Base-by-base conservation (phyloP, 2,888 invertebrate genomes). In the Augochlorella aurata region DNA sequence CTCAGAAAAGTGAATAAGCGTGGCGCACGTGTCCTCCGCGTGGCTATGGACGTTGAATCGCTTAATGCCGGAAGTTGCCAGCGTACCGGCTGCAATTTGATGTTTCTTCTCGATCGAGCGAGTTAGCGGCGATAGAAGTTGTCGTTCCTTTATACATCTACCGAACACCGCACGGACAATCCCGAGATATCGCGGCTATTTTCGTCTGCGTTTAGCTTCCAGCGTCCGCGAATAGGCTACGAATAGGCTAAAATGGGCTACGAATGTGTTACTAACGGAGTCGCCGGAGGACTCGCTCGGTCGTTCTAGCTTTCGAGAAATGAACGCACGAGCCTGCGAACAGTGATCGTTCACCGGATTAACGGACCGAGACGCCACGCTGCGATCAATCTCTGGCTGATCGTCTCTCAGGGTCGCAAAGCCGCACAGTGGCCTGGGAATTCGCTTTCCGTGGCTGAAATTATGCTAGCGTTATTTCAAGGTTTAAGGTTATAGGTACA, bases 61-160 rank as follows among this genome's bases (percentile, higher is more conserved):
- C 61, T 84, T 74, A 78, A 50, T 44, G 70, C 73, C 81, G 76
- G 81, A 78, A 84, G 81, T 78, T 71, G 68, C 61, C 77, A 45
- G 73, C 76, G 61, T 54, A 2, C 54, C 29, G 24, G 29, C 29
- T 61, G 67, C 74, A 80, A 84, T 84, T 77, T 84, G 49, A 70
- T 78, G 74, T 68, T 61, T 44, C 50, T 54, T 83, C 67, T 75
- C 61, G 75, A 38, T 29, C 58, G 58, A n/a, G 58, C 58, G 29
- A 29, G 24, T 61, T 16, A 61, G 16, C 29, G 21, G 21, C 54
- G 54, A 58, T 61, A 61, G 29, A 24, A 29, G 10, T 8, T 10
- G 29, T 29, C 8, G 29, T 14, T 61, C 16, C 16, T 29, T 61
- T 29, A 29, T 24, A 7, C 14, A 7, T 61, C 24, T 1, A 29